These are phyloP conservation scores for Podarcis lilfordi DNA, from an alignment of 2,797 vertebrate genomes.

Conservation along the genomic window DNA sequence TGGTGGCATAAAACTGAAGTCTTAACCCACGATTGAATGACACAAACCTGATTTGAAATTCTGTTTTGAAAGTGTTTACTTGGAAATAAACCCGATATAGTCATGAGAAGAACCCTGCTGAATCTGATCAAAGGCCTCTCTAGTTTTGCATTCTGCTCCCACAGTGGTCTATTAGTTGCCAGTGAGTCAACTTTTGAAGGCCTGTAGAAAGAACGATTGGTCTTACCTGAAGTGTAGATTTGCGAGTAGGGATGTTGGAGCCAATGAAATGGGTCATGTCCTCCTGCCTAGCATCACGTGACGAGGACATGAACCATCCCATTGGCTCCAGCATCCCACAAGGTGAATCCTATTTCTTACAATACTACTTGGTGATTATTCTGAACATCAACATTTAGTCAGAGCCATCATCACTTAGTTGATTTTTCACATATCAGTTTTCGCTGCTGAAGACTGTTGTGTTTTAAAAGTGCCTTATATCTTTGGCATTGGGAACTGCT, in stretches of 20 bases:
- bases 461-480: not conserved
- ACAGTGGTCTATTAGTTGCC: not conserved
- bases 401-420: not conserved
- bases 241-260: too few relatives aligned
- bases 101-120: not conserved
- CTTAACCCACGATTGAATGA: conserved; percentile 23
- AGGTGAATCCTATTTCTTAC: not conserved
- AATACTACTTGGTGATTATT: conserved; percentile 14
- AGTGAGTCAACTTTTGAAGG: not conserved
- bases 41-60: conserved; percentile 21
- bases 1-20: not conserved
- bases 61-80: not conserved
- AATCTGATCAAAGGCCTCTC: not conserved
- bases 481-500: not conserved
- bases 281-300: too few relatives aligned
- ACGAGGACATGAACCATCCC: too few relatives aligned
- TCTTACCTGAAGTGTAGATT: too few relatives aligned
- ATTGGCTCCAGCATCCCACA: too few relatives aligned
- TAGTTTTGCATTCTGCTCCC: not conserved
- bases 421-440: not conserved
- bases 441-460: not conserved
- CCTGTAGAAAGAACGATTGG: not conserved
- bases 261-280: too few relatives aligned
- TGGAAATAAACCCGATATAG: not conserved
- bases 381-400: conserved; percentile 29